phyloP scores from a whole-genome alignment of 1,140 invertebrate species.

The Aradophagus sp. region DNA sequence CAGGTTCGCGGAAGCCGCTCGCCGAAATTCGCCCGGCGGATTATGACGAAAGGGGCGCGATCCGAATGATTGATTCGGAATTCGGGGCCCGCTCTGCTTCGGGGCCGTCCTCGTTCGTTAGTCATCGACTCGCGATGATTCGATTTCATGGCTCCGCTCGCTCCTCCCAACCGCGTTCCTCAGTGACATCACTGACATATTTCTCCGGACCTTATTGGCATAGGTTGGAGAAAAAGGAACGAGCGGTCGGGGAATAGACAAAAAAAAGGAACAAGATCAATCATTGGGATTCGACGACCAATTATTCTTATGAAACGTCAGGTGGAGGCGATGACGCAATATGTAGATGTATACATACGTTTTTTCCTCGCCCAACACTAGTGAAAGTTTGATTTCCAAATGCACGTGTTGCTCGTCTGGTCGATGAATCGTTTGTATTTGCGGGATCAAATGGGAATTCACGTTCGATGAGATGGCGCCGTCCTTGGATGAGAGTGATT shows the following conservation, averaged over 20 bases:
- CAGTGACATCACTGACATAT: constrained; percentile 50
- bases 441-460: no score
- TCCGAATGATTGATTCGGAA: constrained; percentile 42
- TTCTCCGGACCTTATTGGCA: constrained; percentile 19
- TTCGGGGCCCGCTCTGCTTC: constrained; percentile 7
- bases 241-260: no score
- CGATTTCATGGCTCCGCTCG: constrained; percentile 40
- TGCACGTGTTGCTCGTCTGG: no score
- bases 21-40: constrained; percentile 58
- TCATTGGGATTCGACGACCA: constrained; percentile 30
- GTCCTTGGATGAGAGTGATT: no score
- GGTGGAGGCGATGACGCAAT: constrained; percentile 19
- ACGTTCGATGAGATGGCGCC: no score
- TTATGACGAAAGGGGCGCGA: no score
- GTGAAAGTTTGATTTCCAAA: no score
- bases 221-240: background rate
- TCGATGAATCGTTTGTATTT: no score
- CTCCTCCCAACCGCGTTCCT: constrained; percentile 49
- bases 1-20: constrained; percentile 70
- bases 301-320: constrained; percentile 44
- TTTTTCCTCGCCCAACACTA: no score
- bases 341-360: no score
- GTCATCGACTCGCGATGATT: constrained; percentile 42
- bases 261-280: constrained; percentile 19
- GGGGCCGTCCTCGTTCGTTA: constrained; percentile 14